phyloP scores from a whole-genome alignment of 2,797 vertebrate species.

The Neolamprologus multifasciatus region DNA sequence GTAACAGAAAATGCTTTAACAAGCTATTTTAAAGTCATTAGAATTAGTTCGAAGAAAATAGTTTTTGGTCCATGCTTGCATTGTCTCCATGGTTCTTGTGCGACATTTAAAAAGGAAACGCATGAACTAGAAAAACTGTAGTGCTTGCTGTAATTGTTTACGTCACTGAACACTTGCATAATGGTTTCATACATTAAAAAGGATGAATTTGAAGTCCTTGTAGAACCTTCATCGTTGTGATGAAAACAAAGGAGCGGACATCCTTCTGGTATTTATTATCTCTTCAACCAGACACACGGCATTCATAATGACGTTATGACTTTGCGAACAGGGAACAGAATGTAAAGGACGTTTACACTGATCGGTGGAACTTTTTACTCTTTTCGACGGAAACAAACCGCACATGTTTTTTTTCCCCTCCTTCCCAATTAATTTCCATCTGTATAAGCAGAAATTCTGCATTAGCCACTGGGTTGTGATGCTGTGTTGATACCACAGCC shows the following conservation, averaged over 20 bases:
- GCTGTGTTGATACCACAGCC: conserved; percentile 17
- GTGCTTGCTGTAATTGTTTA: not conserved
- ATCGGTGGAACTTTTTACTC: conserved; percentile 5
- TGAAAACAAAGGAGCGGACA: not conserved
- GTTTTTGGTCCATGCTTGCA: not conserved
- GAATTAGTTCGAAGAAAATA: not conserved
- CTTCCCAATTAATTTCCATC: conserved; percentile 15
- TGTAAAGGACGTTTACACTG: not conserved
- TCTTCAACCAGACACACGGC: not conserved
- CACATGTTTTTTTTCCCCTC: not conserved
- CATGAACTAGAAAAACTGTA: not conserved
- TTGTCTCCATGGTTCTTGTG: not conserved
- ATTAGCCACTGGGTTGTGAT: conserved; percentile 29
- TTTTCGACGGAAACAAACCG: not conserved
- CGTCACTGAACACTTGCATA: not conserved
- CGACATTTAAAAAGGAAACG: not conserved
- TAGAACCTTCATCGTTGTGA: not conserved
- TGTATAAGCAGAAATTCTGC: conserved; percentile 6
- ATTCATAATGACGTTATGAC: not conserved
- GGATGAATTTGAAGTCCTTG: not conserved
- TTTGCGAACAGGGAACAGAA: not conserved
- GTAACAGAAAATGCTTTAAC: not conserved
- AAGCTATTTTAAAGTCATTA: not conserved
- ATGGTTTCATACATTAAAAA: not conserved
- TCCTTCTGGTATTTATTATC: conserved; percentile 6